phyloP scores from a whole-genome alignment of 2,888 invertebrate genomes.

The Polymixis lichenea region DNA sequence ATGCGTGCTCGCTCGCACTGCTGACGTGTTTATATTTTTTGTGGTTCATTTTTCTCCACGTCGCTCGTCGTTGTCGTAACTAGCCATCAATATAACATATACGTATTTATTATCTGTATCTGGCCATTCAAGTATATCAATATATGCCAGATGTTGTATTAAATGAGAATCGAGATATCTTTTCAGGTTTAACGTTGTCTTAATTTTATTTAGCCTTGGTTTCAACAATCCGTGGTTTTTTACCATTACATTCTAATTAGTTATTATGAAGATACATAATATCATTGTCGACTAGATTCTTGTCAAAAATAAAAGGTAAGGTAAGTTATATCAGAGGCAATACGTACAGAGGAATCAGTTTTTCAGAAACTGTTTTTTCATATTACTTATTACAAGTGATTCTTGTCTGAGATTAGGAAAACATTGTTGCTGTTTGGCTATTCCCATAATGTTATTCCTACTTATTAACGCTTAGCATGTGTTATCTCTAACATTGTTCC shows the following conservation, averaged over 20 bases:
- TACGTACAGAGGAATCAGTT: not conserved
- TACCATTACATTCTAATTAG: not conserved
- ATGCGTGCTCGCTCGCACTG: constrained; percentile 87
- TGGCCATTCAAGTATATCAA: constrained; percentile 42
- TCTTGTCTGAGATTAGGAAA: not conserved
- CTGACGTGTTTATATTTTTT: constrained; percentile 90
- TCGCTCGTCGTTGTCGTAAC: constrained; percentile 65
- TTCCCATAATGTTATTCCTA: constrained; percentile 1
- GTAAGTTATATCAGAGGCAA: not conserved
- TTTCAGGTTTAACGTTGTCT: constrained; percentile 33
- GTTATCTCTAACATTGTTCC: constrained; percentile 45
- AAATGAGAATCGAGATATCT: constrained; percentile 29
- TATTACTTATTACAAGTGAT: not conserved
- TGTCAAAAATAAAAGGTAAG: not conserved
- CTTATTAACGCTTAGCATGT: constrained; percentile 9
- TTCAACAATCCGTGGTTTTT: not conserved
- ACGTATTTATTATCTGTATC: constrained; percentile 42
- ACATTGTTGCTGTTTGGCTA: not conserved
- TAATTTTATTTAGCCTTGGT: constrained; percentile 34
- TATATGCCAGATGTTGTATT: constrained; percentile 50
- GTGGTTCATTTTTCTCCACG: constrained; percentile 79
- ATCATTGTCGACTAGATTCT: constrained; percentile 10
- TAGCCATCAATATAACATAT: constrained; percentile 53
- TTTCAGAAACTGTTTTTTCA: not conserved
- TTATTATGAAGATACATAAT: not conserved